Base-by-base conservation (phyloP, 30 jellyfish, hydroid and myxozoan species). In the Aurelia sp. region DNA sequence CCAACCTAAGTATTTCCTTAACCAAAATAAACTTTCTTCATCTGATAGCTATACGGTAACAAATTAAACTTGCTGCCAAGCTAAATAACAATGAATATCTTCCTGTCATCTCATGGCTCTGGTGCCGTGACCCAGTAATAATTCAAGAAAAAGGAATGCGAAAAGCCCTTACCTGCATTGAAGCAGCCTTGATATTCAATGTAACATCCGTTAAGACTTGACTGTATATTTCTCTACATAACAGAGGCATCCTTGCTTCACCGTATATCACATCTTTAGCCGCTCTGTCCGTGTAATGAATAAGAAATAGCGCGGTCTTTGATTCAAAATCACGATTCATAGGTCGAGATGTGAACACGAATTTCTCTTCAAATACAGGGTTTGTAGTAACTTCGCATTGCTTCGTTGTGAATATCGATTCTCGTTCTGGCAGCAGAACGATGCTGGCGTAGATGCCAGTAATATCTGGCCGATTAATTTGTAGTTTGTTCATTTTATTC, bases 311-410 rank as follows among this genome's bases (percentile, higher is more conserved):
- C 27, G 76, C 84, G 8, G 97, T 88, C 63, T 95, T 72, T 24
- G 99, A 75, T 68, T 94, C 99, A 50, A 94, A 94, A 67, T 94
- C 99, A 13, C 99, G 96, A 64, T 94, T 88, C 91, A 88, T 90
- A 4, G 99, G 99, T 73, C 81, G 51, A 41, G 99, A 94, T 17
- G 85, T 17, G 55, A 94, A 94, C 15, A 89, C 72, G 86, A 94
- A 94, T n/a, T 59, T 69, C 76, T 92, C 98, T 4, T 87, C 92
- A 27, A 92, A 70, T 8, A 48, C 73, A 6, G 88, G 73, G 17
- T 41, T 27, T 4, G 81, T 17, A 17, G 75, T 58, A 10, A 66
- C 81, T 17, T 62, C 20, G 52, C 83, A 83, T 30, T 52, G 88
- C 80, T 84, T 85, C 12, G 97, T 76, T 73, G 91, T 81, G 79